Percentiles rank a stretch among this genome's conserved stretches.
Evolutionary conservation across 2,797 vertebrate species (phyloP).

Genomic region (Rhinophrynus dorsalis): DNA sequence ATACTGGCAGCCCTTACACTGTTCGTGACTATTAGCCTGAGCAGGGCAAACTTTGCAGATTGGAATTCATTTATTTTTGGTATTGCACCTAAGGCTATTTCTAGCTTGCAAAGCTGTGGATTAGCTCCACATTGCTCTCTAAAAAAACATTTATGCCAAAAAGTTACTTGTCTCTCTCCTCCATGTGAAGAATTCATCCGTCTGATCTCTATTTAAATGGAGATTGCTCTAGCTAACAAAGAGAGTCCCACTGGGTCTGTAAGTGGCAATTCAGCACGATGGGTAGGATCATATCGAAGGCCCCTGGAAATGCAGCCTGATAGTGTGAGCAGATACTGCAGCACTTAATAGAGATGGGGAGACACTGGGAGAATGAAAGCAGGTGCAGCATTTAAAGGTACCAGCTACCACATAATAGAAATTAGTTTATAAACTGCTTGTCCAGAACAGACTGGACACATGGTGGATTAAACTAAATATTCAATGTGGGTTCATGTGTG

Average conservation of each 20-base stretch:
- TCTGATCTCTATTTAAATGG: conserved; percentile 57
- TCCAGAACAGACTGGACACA: too few relatives aligned
- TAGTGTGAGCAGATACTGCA: conserved; percentile 43
- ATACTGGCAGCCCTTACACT: not conserved
- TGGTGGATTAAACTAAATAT: too few relatives aligned
- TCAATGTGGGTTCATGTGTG: too few relatives aligned
- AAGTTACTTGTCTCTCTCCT: conserved; percentile 43
- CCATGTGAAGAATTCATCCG: conserved; percentile 40
- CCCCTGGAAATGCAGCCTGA: conserved; percentile 45
- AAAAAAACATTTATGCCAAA: conserved; percentile 43
- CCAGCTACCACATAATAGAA: not conserved
- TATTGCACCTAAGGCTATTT: conserved; percentile 3
- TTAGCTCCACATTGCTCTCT: not conserved
- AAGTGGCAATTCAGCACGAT: conserved; percentile 54
- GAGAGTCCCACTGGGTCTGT: conserved; percentile 52
- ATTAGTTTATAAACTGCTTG: not conserved
- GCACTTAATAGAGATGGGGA: conserved; percentile 39
- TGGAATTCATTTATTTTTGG: not conserved
- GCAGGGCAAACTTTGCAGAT: not conserved
- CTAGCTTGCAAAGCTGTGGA: not conserved
- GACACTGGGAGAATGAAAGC: conserved; percentile 33
- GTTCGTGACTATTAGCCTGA: too few relatives aligned
- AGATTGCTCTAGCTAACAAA: conserved; percentile 45
- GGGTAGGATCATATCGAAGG: conserved; percentile 48
- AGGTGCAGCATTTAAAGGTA: conserved; percentile 44